phyloP scores from a whole-genome alignment of 2,888 invertebrate genomes.

The Amphiduros pacificus region DNA sequence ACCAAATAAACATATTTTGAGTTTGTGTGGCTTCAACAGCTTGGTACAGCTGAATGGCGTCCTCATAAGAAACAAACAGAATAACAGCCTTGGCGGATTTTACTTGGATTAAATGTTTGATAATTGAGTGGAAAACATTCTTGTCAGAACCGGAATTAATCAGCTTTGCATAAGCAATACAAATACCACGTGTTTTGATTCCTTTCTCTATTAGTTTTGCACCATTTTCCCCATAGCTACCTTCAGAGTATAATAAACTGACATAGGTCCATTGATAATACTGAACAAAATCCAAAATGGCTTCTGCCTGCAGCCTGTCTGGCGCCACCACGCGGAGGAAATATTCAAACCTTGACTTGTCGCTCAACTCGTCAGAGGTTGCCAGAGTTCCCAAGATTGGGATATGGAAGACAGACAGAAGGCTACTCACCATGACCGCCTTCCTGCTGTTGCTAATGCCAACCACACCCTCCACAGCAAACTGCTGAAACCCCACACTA shows the following conservation, averaged over 20 bases:
- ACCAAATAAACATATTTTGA: too few relatives aligned
- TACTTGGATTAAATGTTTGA: neutral
- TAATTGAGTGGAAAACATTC: neutral
- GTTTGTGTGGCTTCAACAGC: too few relatives aligned
- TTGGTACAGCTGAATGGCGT: too few relatives aligned
- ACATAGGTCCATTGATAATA: conserved; percentile 15
- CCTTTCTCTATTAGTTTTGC: neutral
- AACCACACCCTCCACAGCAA: too few relatives aligned
- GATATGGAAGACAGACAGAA: too few relatives aligned
- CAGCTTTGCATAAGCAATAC: conserved; percentile 2
- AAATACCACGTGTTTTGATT: neutral
- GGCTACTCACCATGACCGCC: too few relatives aligned
- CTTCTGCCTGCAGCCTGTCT: conserved; percentile 32
- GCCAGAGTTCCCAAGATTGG: conserved; percentile 59
- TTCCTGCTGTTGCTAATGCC: too few relatives aligned
- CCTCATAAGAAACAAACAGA: neutral
- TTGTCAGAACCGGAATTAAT: neutral
- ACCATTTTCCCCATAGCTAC: conserved; percentile 14
- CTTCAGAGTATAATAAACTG: conserved; percentile 7
- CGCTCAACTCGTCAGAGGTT: conserved; percentile 43
- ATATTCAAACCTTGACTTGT: conserved; percentile 39
- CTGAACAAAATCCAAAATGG: conserved; percentile 7
- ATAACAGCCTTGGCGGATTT: neutral
- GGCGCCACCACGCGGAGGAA: conserved; percentile 45
- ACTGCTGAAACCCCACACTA: too few relatives aligned